Base-by-base conservation (phyloP, 2,888 invertebrate species). In the Synanthedon myopaeformis region DNA sequence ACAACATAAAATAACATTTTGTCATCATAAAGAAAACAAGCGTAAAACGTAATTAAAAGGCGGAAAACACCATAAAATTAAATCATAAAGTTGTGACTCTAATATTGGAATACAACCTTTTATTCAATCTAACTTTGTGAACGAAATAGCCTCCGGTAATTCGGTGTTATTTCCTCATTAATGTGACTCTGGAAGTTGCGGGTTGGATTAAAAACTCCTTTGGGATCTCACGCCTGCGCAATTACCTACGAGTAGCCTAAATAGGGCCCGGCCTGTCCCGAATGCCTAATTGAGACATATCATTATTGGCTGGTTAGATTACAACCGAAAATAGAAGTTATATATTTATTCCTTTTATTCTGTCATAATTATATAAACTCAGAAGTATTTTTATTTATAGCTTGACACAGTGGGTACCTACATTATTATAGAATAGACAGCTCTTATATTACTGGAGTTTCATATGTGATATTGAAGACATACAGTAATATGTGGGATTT, bases 71-170 rank as follows among this genome's bases (percentile, higher is more conserved):
- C 68, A 72, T 76, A 68, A 77, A 76, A 81, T 79, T 76, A 76
- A 76, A 80, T 80, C 72, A 76, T 75, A 74, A 81, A 79, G 69
- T 78, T 78, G 60, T 66, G 66, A 70, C 72, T 67, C 65, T 76
- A 75, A 76, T 74, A 69, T 66, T 70, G 65, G 68, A 71, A 73
- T 65, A 71, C 70, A 74, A 79, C 77, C 76, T 81, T 82, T 79
- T 82, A 84, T 84, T 85, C 82, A 82, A 82, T 83, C 74, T 78
- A 83, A 85, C 82, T 83, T 82, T 74, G 69, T 62, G 66, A 79
- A 72, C 78, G 73, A 70, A 76, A 76, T 76, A 77, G 72, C 73
- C 69, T 59, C 64, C 63, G 67, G 76, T 83, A 80, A 82, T 82
- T 75, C 71, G 74, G 75, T 79, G 76, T 82, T 83, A 84, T 82